Conservation (phyloP, 2,113 vertebrate species). For the Muntiacus muntjak region DNA sequence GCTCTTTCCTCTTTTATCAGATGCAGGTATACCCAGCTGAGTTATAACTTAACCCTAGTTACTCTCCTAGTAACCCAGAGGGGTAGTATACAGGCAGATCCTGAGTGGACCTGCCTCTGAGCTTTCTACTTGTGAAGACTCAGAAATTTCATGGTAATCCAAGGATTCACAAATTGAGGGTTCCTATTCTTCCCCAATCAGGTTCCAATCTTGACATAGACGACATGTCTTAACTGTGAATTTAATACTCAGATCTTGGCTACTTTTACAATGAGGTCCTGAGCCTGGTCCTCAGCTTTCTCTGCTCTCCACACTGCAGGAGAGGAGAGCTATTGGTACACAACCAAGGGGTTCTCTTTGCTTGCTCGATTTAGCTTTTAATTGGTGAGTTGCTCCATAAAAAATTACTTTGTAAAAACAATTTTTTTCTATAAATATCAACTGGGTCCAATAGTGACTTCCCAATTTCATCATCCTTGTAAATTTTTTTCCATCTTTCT, state of each 20-base stretch:
- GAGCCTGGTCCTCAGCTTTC: background rate
- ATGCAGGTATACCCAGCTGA: background rate
- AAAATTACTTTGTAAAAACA: background rate
- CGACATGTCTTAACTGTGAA: background rate
- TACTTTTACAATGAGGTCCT: background rate
- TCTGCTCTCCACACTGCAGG: background rate
- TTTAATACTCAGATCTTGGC: background rate
- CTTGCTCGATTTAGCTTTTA: background rate
- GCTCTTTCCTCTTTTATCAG: background rate
- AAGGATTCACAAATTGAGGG: background rate
- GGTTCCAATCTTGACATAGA: background rate
- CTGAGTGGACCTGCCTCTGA: background rate
- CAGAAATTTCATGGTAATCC: background rate
- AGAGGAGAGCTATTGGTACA: background rate
- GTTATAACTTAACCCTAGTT: background rate
- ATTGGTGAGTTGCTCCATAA: background rate
- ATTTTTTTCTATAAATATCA: background rate
- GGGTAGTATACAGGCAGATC: background rate
- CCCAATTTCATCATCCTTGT: background rate
- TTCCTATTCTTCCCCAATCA: background rate
- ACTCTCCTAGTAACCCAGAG: background rate
- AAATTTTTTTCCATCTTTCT: background rate
- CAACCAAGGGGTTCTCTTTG: background rate
- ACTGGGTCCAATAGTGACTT: background rate
- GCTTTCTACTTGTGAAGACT: background rate